phyloP scores from a whole-genome alignment of 2,888 invertebrate genomes.

The Archips crataeganus region DNA sequence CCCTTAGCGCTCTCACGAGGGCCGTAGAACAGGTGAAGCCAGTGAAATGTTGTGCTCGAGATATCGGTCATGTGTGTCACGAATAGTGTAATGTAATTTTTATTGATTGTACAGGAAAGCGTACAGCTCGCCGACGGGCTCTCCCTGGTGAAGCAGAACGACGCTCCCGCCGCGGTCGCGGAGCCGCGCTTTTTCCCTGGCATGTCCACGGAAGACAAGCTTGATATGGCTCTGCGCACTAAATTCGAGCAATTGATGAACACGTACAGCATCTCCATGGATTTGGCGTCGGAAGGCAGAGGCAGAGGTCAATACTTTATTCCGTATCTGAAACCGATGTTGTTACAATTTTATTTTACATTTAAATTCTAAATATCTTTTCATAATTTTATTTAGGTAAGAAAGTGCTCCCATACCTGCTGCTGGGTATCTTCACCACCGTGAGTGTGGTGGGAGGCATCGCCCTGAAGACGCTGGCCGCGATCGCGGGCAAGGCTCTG shows the following conservation, averaged over 20 bases:
- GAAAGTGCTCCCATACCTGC: slow-evolving; percentile 85
- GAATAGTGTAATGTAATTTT: slow-evolving; percentile 57
- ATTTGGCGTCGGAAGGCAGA: slow-evolving; percentile 84
- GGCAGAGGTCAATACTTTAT: slow-evolving; percentile 71
- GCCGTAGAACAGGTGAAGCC: slow-evolving; percentile 85
- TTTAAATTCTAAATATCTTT: slow-evolving; percentile 17
- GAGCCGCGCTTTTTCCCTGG: slow-evolving; percentile 86
- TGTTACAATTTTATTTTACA: background rate
- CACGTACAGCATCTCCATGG: slow-evolving; percentile 88
- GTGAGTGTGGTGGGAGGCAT: slow-evolving; percentile 89
- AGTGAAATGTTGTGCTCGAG: slow-evolving; percentile 49
- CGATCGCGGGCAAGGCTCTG: slow-evolving; percentile 90
- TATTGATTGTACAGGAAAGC: slow-evolving; percentile 80
- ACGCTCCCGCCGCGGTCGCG: slow-evolving; percentile 80
- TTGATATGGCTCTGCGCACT: slow-evolving; percentile 79
- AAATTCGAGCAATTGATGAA: slow-evolving; percentile 87
- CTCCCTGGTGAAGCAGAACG: slow-evolving; percentile 86
- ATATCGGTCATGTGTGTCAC: slow-evolving; percentile 53
- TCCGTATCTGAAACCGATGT: background rate
- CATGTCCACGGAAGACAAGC: slow-evolving; percentile 84
- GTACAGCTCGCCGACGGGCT: slow-evolving; percentile 87
- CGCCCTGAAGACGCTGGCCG: slow-evolving; percentile 89
- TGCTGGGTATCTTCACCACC: slow-evolving; percentile 87
- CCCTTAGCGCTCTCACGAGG: slow-evolving; percentile 84
- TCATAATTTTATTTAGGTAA: slow-evolving; percentile 69